Evolutionary conservation across 2,113 vertebrate species (phyloP).

Genomic region (Anthoscopus minutus): DNA sequence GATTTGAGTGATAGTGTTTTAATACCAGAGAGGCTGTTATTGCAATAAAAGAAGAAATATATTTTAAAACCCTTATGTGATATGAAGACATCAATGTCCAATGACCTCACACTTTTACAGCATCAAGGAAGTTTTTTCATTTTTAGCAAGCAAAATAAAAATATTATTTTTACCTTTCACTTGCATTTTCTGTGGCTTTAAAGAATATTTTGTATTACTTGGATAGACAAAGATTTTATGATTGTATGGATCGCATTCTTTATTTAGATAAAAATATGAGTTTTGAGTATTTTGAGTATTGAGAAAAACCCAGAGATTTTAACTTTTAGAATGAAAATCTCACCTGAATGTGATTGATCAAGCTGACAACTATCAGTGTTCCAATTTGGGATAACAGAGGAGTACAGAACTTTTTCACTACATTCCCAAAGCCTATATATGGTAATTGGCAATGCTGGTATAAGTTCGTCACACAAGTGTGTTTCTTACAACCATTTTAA

Average conservation of each 20-base stretch:
- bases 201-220: background rate
- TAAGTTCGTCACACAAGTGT: background rate
- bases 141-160: background rate
- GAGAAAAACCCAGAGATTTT: background rate
- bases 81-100: background rate
- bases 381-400: background rate
- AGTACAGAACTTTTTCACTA: background rate
- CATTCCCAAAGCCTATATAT: background rate
- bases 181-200: background rate
- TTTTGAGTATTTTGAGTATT: background rate
- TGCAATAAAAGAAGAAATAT: background rate
- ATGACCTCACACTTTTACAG: background rate
- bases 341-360: background rate
- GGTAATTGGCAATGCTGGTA: background rate
- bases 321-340: background rate
- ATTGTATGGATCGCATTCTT: background rate
- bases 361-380: background rate
- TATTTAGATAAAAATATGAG: background rate
- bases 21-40: background rate
- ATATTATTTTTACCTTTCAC: background rate
- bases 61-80: fast-evolving
- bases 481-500: constrained; percentile 18
- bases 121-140: background rate
- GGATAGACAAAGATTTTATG: background rate
- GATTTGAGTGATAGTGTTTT: background rate